These are phyloP conservation scores for Blera fallax DNA, from an alignment of 2,888 invertebrate genomes.

Conservation along the genomic window DNA sequence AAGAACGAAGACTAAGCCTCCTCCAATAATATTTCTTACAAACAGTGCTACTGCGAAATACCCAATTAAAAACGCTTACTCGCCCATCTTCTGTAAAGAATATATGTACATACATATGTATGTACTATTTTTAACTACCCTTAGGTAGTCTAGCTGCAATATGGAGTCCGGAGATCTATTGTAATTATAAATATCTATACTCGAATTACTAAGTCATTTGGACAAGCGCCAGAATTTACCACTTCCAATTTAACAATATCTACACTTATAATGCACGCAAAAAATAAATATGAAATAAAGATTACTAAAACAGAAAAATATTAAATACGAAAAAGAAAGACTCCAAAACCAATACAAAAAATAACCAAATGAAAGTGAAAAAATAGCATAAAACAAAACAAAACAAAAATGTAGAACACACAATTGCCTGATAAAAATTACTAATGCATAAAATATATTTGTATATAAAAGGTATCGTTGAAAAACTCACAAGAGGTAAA, in stretches of 20 bases:
- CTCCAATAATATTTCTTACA: too few species aligned
- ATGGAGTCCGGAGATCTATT: too few species aligned
- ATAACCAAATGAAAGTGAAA: conserved; percentile 57
- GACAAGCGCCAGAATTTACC: not conserved
- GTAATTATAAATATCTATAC: too few species aligned
- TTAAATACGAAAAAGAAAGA: conserved; percentile 57
- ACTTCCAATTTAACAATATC: not conserved
- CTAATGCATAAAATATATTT: conserved; percentile 50
- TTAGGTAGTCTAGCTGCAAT: too few species aligned
- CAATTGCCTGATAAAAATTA: conserved; percentile 30
- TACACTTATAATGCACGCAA: not conserved
- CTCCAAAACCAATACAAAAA: conserved; percentile 72
- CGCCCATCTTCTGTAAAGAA: too few species aligned
- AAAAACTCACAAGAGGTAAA: conserved; percentile 82
- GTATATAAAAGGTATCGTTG: conserved; percentile 76
- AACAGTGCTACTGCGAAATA: too few species aligned
- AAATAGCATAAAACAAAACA: conserved; percentile 22
- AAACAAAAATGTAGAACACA: conserved; percentile 17
- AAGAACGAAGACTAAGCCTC: too few species aligned
- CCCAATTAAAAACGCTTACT: too few species aligned
- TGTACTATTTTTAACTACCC: too few species aligned
- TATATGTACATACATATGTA: too few species aligned
- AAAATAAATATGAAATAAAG: not conserved
- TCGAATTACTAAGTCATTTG: too few species aligned
- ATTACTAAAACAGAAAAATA: conserved; percentile 1